Evolutionary conservation across 2,113 vertebrate genomes (phyloP).

Genomic region (Onychostoma macrolepis): DNA sequence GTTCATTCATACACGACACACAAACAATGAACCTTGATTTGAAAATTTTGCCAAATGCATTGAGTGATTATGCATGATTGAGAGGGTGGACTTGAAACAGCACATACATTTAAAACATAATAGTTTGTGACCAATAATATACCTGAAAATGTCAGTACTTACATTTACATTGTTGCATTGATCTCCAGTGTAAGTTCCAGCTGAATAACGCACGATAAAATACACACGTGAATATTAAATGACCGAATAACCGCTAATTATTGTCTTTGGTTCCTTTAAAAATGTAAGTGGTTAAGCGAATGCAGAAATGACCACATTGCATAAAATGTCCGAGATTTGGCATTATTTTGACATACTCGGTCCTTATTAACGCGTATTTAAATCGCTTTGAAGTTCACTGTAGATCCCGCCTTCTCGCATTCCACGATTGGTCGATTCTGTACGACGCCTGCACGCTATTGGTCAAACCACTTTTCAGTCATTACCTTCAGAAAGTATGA

Average conservation of each 20-base stretch:
- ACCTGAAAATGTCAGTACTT: background rate
- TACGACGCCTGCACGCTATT: background rate
- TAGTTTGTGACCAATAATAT: background rate
- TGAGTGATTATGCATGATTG: background rate
- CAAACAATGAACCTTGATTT: background rate
- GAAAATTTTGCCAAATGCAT: background rate
- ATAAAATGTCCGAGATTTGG: too few relatives aligned
- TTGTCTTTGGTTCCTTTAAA: too few relatives aligned
- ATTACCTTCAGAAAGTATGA: background rate
- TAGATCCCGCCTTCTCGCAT: background rate
- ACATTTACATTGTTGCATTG: conserved; percentile 33
- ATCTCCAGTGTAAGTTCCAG: conserved; percentile 14
- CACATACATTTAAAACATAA: background rate
- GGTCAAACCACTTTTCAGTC: background rate
- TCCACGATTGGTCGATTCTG: background rate
- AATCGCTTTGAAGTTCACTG: too few relatives aligned
- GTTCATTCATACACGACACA: too few relatives aligned
- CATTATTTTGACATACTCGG: too few relatives aligned
- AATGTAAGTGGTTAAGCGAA: too few relatives aligned
- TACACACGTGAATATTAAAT: background rate
- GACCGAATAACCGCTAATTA: too few relatives aligned
- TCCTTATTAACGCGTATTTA: too few relatives aligned
- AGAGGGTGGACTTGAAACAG: background rate
- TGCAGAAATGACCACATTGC: too few relatives aligned
- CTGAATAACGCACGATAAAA: background rate